These are phyloP conservation scores for Bombylius discolor DNA, from an alignment of 2,888 invertebrate genomes.

Conservation along the genomic window DNA sequence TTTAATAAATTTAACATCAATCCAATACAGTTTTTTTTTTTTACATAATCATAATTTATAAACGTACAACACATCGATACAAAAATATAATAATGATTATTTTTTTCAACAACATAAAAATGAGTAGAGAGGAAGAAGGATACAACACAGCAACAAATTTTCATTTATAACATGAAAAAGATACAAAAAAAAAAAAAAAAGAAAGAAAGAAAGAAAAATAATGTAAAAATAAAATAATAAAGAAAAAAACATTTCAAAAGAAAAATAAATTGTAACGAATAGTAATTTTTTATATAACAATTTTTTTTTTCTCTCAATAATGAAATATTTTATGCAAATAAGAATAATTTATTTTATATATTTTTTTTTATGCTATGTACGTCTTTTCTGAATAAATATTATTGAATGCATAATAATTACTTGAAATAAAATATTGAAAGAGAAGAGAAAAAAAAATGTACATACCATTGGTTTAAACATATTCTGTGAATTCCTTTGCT, in stretches of 20 bases:
- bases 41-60: not conserved
- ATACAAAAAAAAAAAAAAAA: slow-evolving; percentile 4
- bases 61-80: too few species aligned
- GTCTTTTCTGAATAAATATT: too few species aligned
- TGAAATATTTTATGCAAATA: slow-evolving; percentile 1
- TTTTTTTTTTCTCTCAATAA: slow-evolving; percentile 6
- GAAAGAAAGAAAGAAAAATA: not conserved
- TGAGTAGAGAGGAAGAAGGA: too few species aligned
- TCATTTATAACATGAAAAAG: not conserved
- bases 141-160: slow-evolving; percentile 4
- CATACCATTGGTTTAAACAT: slow-evolving; percentile 80
- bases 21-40: not conserved
- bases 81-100: too few species aligned
- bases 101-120: too few species aligned
- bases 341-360: not conserved
- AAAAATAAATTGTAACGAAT: too few species aligned
- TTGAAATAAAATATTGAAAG: not conserved
- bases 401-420: too few species aligned
- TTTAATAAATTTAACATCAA: not conserved
- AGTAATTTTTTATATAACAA: not conserved
- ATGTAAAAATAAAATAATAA: too few species aligned
- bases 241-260: too few species aligned
- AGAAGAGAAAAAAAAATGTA: slow-evolving; percentile 10
- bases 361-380: too few species aligned
- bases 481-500: slow-evolving; percentile 71